Evolutionary conservation across 2,113 vertebrate genomes (phyloP), one percentile per base, ranked within the genome.

Genomic region (Menidia beryllina): DNA sequence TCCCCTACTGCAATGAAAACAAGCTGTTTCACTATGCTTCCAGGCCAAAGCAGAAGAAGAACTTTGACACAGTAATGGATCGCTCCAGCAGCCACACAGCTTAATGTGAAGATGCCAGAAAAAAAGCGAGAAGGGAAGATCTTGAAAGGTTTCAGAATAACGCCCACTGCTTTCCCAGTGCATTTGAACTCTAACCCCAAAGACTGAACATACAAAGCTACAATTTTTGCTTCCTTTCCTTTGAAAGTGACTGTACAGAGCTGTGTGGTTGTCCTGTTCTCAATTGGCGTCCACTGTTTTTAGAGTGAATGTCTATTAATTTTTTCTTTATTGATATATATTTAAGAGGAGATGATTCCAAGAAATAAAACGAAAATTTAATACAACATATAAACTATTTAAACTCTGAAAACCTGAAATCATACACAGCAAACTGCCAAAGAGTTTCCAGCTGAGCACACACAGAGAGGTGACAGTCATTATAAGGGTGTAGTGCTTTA

Each of bases 91-190:
- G 84, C 83, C 76, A 20, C 79, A 78, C 78, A 71, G 86, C 70
- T 83, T 84, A 89, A 89, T 91, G 86, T 64, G 82, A 79, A 79
- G 71, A 86, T 74, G 79, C 88, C 85, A 79, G 81, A 84, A 85
- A 84, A 74, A 83, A 50, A 67, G 69, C 41, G 50, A 81, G 81
- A 81, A 78, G 85, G 65, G 89, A 82, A 86, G 90, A 90, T 88
- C 87, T 91, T 91, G 81, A 92, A 91, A 90, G 88, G 79, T 86
- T 93, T 89, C 75, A 87, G 84, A 91, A 91, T 60, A 80, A 93
- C 90, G 83, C 91, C 91, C 91, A 91, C 91, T 86, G 89, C 91
- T 93, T 93, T 93, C 92, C 92, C 93, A 93, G 88, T 86, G 86
- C 86, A 19, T 85, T 59, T 91, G 88, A 92, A 89, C 90, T 91